Conservation (phyloP, 2,797 vertebrate genomes). For the Myotis findleyi region DNA sequence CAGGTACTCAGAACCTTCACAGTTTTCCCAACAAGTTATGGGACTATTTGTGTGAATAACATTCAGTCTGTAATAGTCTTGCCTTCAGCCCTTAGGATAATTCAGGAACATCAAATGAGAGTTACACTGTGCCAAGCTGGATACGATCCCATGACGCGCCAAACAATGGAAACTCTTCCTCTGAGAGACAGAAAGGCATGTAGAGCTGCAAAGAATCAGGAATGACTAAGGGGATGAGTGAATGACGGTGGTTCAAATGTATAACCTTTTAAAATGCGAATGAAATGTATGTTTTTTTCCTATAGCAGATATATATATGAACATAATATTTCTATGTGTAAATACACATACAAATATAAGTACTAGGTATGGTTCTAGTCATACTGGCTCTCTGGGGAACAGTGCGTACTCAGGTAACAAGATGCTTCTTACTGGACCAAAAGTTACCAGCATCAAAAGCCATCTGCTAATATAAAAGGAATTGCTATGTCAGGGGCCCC, state of each 20-base stretch:
- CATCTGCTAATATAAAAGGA: constrained; percentile 1
- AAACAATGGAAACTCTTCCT: constrained; percentile 32
- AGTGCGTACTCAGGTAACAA: constrained; percentile 10
- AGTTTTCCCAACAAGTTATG: neutral
- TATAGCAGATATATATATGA: constrained; percentile 61
- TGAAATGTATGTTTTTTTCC: constrained; percentile 71
- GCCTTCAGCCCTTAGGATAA: neutral
- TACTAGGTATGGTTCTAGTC: neutral
- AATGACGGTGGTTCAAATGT: constrained; percentile 41
- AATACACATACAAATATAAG: constrained; percentile 72
- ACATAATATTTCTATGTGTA: constrained; percentile 77
- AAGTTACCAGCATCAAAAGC: constrained; percentile 55
- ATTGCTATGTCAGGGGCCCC: neutral
- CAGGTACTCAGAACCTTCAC: neutral
- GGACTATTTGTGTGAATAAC: neutral
- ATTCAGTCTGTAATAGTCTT: neutral
- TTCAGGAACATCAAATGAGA: neutral
- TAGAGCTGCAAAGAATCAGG: constrained; percentile 61
- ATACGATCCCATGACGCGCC: neutral
- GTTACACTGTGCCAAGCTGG: neutral
- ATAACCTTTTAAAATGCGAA: constrained; percentile 50
- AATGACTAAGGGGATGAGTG: constrained; percentile 65
- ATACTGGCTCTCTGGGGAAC: constrained; percentile 11
- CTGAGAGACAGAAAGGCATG: constrained; percentile 64
- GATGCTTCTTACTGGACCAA: constrained; percentile 77